These are phyloP conservation scores for Marisa cornuarietis DNA, from an alignment of 1,140 invertebrate genomes.

Conservation along the genomic window DNA sequence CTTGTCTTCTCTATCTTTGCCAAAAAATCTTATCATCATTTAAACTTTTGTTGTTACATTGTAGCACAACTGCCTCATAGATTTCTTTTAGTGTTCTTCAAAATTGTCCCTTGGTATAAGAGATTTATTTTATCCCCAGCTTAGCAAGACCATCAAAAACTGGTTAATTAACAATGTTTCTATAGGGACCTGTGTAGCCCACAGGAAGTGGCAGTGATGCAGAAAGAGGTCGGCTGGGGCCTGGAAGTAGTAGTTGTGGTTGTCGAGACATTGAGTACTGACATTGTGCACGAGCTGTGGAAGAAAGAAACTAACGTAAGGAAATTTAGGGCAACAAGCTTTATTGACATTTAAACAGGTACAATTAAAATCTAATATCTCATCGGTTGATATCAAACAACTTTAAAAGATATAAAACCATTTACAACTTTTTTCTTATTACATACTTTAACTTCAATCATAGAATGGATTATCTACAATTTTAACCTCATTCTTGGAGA, in stretches of 20 bases:
- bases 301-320: background rate
- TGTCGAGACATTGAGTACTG: constrained; percentile 32
- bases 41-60: background rate
- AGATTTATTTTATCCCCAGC: background rate
- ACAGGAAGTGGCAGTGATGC: constrained; percentile 23
- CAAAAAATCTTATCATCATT: background rate
- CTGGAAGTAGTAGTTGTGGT: constrained; percentile 40
- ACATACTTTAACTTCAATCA: background rate
- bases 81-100: background rate
- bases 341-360: too few species aligned
- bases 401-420: background rate
- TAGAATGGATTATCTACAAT: too few species aligned
- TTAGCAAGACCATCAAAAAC: background rate
- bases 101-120: background rate
- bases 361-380: too few species aligned
- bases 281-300: constrained; percentile 29
- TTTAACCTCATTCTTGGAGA: background rate
- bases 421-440: background rate
- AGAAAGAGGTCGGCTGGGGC: constrained; percentile 18
- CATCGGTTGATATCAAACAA: background rate
- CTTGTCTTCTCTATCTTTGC: background rate
- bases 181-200: constrained; percentile 22
- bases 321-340: too few species aligned
- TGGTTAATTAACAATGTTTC: too few species aligned
- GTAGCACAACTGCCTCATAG: too few species aligned